Base-by-base conservation (phyloP, 37 sponge, comb jelly and placozoan genomes). In the Geodia barretti region DNA sequence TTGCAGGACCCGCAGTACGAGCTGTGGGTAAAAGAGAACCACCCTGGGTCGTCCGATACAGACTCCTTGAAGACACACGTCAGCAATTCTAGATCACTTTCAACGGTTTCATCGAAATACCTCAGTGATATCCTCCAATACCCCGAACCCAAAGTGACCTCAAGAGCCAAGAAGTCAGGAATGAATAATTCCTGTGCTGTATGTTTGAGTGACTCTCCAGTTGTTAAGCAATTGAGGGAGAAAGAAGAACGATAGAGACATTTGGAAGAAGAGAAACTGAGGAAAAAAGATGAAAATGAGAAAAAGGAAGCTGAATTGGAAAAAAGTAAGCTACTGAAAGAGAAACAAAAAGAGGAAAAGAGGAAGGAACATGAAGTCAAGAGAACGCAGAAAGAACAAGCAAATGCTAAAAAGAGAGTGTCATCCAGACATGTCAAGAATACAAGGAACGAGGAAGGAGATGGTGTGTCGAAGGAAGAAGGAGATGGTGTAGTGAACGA, bases 181-280 rank as follows among this genome's bases (percentile, higher is more conserved):
- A 72, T 31, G 1, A 21, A 78, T 25, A 82, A 77, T 41, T 63
- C 41, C 19, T 78, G 42, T 35, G 64, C 83, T 29, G 77, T 83
- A 3, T 88, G 89, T 41, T 78, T 82, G 19, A 88, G 83, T 60
- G 87, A 87, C 25, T 11, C 0, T 74, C 39, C 39, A 5, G 75
- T 86, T 38, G 35, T 74, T 32, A 63, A 67, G 11, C 40, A 72
- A 33, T 32, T 82, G 41, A 82, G 73, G 40, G 74, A 73, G 21
- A 32, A 80, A 11, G 36, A 80, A 30, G 54, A 25, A 4, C 60
- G 43, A 33, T 70, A 80, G 77, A 11, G 9, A 23, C 20, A 60
- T 1, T 28, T 14, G 23, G 81, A 80, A 29, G 70, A 21, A 47
- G 58, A 41, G 43, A n/a, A 65, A n/a, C 7, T 14, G 47, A 68